Percentiles rank a stretch among this genome's conserved stretches.
Conservation (phyloP, 2,113 vertebrate species). For the Eulacestoma nigropectus region DNA sequence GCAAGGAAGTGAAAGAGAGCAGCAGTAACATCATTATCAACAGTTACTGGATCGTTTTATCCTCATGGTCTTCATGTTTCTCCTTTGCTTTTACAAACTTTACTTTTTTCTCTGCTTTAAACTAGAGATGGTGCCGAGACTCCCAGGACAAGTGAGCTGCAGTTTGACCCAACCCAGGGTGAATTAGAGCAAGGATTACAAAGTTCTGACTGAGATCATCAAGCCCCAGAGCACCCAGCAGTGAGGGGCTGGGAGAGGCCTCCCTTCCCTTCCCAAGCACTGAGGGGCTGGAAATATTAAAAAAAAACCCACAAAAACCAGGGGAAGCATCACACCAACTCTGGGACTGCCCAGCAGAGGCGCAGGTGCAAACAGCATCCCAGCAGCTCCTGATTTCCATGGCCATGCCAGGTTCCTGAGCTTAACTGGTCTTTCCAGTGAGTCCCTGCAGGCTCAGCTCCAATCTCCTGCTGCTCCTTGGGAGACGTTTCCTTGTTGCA, state of each 20-base stretch:
- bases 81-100: not conserved
- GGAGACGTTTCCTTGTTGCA: not conserved
- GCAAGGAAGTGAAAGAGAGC: not conserved
- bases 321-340: too few relatives aligned
- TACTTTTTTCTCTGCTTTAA: not conserved
- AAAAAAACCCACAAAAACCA: not conserved
- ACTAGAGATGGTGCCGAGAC: too few relatives aligned
- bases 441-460: not conserved
- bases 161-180: not conserved
- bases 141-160: not conserved
- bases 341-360: not conserved
- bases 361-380: rapidly evolving
- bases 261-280: not conserved
- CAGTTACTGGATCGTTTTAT: not conserved
- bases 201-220: not conserved
- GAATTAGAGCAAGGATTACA: not conserved
- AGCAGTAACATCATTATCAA: not conserved
- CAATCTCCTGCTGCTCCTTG: too few relatives aligned
- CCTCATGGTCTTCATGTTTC: not conserved
- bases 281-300: not conserved
- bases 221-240: not conserved
- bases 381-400: rapidly evolving
- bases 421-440: not conserved
- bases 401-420: rapidly evolving
- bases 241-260: not conserved